Conservation (phyloP, 2,113 vertebrate genomes). For the Campylomormyrus tamandua region DNA sequence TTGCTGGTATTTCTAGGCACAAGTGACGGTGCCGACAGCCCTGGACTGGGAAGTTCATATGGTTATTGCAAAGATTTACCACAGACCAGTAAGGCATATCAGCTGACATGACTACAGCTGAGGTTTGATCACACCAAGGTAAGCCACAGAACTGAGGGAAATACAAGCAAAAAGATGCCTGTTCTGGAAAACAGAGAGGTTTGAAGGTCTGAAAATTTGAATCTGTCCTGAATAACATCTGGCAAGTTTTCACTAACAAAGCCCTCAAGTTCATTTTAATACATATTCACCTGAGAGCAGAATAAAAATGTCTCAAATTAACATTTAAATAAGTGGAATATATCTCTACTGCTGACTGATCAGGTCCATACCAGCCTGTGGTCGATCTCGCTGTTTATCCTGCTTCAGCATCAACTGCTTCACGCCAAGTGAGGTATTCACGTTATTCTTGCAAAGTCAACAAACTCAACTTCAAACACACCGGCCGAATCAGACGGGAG, state of each 20-base stretch:
- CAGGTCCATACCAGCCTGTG: background rate
- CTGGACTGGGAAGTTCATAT: background rate
- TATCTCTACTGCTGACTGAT: background rate
- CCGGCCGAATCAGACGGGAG: background rate
- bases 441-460: background rate
- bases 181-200: conserved; percentile 47
- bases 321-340: background rate
- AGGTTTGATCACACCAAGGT: conserved; percentile 36
- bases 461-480: background rate
- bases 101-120: background rate
- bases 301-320: background rate
- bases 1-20: background rate
- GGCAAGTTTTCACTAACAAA: background rate
- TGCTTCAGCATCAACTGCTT: background rate
- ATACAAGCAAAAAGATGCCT: conserved; percentile 58
- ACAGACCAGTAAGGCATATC: background rate
- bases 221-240: background rate
- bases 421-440: background rate
- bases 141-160: conserved; percentile 37
- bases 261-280: background rate
- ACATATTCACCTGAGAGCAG: background rate
- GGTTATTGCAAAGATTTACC: background rate
- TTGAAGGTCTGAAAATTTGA: background rate
- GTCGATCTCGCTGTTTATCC: background rate
- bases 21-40: background rate